A percentile compares a stretch with the other conserved stretches of the same genome.
Evolutionary conservation across 2,797 vertebrate genomes (phyloP).

Genomic region (Hypotaenidia okinawae): DNA sequence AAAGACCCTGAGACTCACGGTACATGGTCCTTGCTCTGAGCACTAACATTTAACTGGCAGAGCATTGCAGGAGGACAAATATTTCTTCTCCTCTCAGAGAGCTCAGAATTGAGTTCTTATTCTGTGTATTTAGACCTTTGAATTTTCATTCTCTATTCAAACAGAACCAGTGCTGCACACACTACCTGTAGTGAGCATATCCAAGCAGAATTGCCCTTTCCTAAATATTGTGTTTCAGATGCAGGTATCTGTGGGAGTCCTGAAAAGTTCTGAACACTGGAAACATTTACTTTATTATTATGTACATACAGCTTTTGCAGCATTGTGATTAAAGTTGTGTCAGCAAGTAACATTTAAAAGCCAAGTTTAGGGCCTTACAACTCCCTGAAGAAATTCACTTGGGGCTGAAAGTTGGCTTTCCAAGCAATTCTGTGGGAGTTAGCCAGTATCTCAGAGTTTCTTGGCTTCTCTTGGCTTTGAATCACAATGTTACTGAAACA

Average conservation of each 20-base stretch:
- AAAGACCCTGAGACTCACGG: neutral
- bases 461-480: slow-evolving; percentile 49
- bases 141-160: neutral
- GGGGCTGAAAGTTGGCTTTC: slow-evolving; percentile 55
- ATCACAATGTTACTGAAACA: slow-evolving; percentile 46
- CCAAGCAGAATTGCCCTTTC: neutral
- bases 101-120: neutral
- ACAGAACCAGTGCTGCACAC: neutral
- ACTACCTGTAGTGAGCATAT: neutral
- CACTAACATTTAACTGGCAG: neutral
- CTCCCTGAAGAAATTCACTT: slow-evolving; percentile 18
- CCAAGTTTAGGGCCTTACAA: slow-evolving; percentile 27
- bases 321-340: slow-evolving; percentile 37
- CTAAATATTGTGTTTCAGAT: slow-evolving; percentile 4
- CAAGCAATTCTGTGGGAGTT: slow-evolving; percentile 44
- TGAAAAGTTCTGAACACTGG: neutral
- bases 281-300: slow-evolving; percentile 1
- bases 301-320: neutral
- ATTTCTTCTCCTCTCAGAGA: neutral
- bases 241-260: neutral
- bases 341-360: slow-evolving; percentile 47
- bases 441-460: slow-evolving; percentile 46
- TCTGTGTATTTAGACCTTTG: neutral
- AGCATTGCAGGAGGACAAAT: neutral
- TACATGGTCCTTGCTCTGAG: neutral